A percentile compares a stretch with the other conserved stretches of the same genome.
Evolutionary conservation across 2,113 vertebrate genomes (phyloP).

Genomic region (Oncorhynchus keta): DNA sequence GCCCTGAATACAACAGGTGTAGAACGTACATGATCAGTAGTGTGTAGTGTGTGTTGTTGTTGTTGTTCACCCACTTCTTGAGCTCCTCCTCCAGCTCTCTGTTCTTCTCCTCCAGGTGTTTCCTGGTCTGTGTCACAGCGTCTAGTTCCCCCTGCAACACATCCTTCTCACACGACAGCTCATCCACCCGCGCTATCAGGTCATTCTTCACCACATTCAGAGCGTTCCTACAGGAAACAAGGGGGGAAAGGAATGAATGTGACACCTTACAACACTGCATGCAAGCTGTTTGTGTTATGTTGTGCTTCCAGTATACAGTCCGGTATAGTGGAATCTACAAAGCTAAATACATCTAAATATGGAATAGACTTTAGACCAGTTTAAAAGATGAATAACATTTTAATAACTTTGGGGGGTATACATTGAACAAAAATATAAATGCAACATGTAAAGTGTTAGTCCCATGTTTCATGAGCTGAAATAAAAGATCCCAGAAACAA

Average conservation of each 20-base stretch:
- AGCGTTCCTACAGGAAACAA: constrained; percentile 82
- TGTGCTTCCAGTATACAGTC: background rate
- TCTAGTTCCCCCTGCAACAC: constrained; percentile 91
- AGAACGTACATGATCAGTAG: no score
- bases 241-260: background rate
- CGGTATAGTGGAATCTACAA: background rate
- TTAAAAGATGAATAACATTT: background rate
- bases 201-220: constrained; percentile 98
- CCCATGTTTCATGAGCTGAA: no score
- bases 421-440: no score
- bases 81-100: constrained; percentile 94
- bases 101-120: constrained; percentile 85
- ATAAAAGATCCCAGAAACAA: no score
- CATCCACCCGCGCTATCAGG: constrained; percentile 93
- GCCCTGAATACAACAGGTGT: no score
- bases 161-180: constrained; percentile 92
- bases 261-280: background rate
- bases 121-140: constrained; percentile 84
- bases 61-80: constrained; percentile 78
- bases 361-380: background rate
- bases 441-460: no score
- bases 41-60: background rate
- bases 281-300: background rate
- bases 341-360: background rate
- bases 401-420: no score